Evolutionary conservation across 2,797 vertebrate genomes (phyloP), one percentile per base, ranked within the genome.

Genomic region (Alosa sapidissima): DNA sequence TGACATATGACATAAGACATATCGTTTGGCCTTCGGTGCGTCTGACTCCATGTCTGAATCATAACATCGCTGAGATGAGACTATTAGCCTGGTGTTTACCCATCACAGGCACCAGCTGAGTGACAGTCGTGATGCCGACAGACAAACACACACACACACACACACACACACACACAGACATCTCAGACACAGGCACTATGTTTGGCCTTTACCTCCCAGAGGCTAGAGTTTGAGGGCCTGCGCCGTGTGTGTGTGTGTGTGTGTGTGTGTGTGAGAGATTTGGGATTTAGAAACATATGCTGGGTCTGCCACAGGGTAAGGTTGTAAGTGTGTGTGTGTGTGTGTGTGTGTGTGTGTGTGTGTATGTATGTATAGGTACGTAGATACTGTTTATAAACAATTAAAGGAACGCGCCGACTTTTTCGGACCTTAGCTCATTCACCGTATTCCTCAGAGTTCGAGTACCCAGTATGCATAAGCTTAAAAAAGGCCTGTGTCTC

Each of bases 1-100:
- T 78, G 72, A 78, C 72, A 21, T 78, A 78, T 78, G 72, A 47
- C 72, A 78, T 19, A 47, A 78, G 41, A 21, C 36, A 78, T 19
- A 45, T 47, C 72, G 7, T 47, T 19, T 47, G 72, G 72, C 72
- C 41, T 21, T 21, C 4, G 41, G 72, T 45, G 72, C 19, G 41
- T 78, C 14, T 78, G 72, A 47, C 36, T 78, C 41, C 14, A 5
- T 78, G 72, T 1, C 68, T 75, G 68, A 41, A 19, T 36, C 68
- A 47, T 21, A 41, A 19, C 72, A 47, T 14, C 41, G 21, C 24
- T 13, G 62, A 33, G 62, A 5, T 36, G 62, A 33, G 62, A 14
- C 72, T 45, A 45, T 45, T 47, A 78, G 72, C 72, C 16, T 21
- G 4, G 16, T 3, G 41, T 21, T 78, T 47, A 41, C 72, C 2